These are phyloP conservation scores for Dunckerocampus dactyliophorus DNA, from an alignment of 2,113 vertebrate genomes.

Conservation along the genomic window DNA sequence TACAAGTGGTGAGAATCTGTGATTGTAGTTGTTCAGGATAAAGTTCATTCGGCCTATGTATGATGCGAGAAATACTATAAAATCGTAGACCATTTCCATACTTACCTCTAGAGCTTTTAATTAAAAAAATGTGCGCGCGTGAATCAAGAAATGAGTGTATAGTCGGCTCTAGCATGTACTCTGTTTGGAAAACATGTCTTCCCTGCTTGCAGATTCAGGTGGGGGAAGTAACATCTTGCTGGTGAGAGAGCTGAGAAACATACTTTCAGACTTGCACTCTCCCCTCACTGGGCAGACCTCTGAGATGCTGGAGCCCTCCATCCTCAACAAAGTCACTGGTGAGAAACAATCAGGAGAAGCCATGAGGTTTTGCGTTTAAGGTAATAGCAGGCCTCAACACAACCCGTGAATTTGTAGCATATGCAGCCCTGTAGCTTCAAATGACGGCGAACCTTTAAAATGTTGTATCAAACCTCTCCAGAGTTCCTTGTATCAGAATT, in stretches of 20 bases:
- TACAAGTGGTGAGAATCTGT: not conserved
- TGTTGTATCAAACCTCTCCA: conserved; percentile 20
- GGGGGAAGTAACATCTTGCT: conserved; percentile 40
- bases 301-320: conserved; percentile 51
- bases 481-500: conserved; percentile 72
- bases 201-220: conserved; percentile 9
- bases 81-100: too few relatives aligned
- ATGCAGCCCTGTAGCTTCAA: not conserved
- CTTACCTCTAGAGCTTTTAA: too few relatives aligned
- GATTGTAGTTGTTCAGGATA: too few relatives aligned
- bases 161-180: not conserved
- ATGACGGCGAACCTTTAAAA: not conserved
- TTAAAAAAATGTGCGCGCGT: too few relatives aligned
- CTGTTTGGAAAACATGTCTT: not conserved
- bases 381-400: not conserved
- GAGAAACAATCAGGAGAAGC: conserved; percentile 17
- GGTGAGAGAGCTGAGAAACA: conserved; percentile 59
- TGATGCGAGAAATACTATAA: too few relatives aligned
- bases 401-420: not conserved
- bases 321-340: conserved; percentile 66
- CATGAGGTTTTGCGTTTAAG: not conserved
- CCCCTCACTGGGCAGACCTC: conserved; percentile 48
- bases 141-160: not conserved
- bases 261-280: conserved; percentile 55
- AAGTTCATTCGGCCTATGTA: too few relatives aligned